Percentiles rank a stretch among this genome's conserved stretches.
These are phyloP conservation scores for Trichomycterus rosablanca DNA, from an alignment of 2,113 vertebrate species.

Conservation along the genomic window DNA sequence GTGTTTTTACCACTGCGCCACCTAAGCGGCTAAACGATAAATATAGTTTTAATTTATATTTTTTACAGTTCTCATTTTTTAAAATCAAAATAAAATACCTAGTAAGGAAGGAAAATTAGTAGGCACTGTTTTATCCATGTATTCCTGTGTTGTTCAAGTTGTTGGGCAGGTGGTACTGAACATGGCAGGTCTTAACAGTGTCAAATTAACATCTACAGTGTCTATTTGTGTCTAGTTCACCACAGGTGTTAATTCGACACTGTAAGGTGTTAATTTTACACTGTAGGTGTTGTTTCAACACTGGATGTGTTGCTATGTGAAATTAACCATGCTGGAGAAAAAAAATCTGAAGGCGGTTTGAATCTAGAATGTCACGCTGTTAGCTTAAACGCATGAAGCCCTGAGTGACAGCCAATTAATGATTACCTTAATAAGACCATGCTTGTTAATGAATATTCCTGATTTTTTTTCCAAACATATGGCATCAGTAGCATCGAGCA, in stretches of 20 bases:
- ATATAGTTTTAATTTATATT: no score
- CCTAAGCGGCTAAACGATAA: no score
- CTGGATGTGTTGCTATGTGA: neutral
- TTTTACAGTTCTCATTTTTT: no score
- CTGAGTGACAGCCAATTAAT: slow-evolving; percentile 8
- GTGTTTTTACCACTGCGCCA: no score
- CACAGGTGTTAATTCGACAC: slow-evolving; percentile 15
- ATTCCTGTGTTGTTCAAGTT: no score
- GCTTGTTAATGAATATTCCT: no score
- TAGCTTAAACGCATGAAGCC: neutral
- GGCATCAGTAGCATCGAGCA: no score
- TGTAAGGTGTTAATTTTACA: slow-evolving; percentile 7
- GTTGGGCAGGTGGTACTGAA: neutral
- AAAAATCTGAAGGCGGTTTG: slow-evolving; percentile 2
- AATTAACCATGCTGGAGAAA: neutral
- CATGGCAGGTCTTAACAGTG: slow-evolving; percentile 18
- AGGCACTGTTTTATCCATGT: no score
- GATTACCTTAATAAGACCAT: neutral
- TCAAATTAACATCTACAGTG: slow-evolving; percentile 16
- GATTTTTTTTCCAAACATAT: no score
- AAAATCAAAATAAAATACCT: no score
- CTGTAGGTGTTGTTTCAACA: slow-evolving; percentile 24
- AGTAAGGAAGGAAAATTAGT: no score
- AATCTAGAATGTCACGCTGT: neutral
- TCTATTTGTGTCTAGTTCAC: slow-evolving; percentile 7